A percentile compares a stretch with the other conserved stretches of the same genome.
Conservation (phyloP, 1,140 invertebrate genomes). For the Diachasmimorpha longicaudata region DNA sequence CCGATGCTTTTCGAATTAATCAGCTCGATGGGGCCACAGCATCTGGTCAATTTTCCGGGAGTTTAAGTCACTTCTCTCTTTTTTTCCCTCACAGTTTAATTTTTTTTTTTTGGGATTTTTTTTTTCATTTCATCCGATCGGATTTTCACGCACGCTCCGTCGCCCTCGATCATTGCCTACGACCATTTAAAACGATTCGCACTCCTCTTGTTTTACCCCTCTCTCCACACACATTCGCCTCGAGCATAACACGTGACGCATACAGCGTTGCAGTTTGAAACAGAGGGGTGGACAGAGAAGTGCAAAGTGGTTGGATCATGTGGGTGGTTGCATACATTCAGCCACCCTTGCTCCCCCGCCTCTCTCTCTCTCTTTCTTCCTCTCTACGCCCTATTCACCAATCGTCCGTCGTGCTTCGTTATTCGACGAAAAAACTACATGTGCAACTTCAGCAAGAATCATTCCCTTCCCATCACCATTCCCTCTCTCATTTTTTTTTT, state of each 20-base stretch:
- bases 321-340: slow-evolving; percentile 6
- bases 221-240: background rate
- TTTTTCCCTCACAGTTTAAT: background rate
- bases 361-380: background rate
- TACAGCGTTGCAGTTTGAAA: slow-evolving; percentile 9
- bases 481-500: background rate
- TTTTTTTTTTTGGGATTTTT: background rate
- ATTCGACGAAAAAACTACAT: slow-evolving; percentile 2
- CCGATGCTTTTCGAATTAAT: slow-evolving; percentile 18
- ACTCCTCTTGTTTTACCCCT: slow-evolving; percentile 5
- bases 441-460: slow-evolving; percentile 9
- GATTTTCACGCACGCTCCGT: slow-evolving; percentile 23
- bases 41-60: slow-evolving; percentile 22
- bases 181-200: slow-evolving; percentile 24
- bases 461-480: background rate
- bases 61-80: slow-evolving; percentile 5
- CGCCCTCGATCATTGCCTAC: slow-evolving; percentile 15
- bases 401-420: slow-evolving; percentile 6
- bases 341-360: no score
- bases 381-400: background rate
- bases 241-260: background rate
- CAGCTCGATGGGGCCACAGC: slow-evolving; percentile 5
- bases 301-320: slow-evolving; percentile 14
- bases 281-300: slow-evolving; percentile 5
- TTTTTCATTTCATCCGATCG: slow-evolving; percentile 7